Evolutionary conservation across 2,797 vertebrate genomes (phyloP).

Genomic region (Tenualosa thibaudeaui): DNA sequence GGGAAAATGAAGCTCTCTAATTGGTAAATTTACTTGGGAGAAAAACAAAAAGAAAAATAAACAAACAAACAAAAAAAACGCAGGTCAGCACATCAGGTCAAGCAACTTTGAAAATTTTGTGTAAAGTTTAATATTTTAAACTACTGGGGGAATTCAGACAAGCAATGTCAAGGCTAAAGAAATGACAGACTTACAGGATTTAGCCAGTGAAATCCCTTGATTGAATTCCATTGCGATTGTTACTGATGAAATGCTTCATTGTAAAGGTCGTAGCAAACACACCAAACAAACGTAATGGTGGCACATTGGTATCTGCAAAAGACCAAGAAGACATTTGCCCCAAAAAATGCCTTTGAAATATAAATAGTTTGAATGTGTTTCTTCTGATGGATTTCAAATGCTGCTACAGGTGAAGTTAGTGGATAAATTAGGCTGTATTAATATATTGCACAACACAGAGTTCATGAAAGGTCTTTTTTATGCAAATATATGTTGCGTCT

Average conservation of each 20-base stretch:
- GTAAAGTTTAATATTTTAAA: conserved; percentile 1
- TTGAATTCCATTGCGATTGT: neutral
- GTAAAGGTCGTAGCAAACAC: neutral
- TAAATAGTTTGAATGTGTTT: conserved; percentile 4
- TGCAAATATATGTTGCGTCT: conserved; percentile 20
- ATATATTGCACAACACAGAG: conserved; percentile 25
- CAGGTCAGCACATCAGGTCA: conserved; percentile 41
- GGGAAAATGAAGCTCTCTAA: conserved; percentile 54
- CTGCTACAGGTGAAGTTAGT: conserved; percentile 23
- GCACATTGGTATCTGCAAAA: conserved; percentile 42
- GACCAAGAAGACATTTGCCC: neutral
- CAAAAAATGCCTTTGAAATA: neutral
- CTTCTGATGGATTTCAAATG: neutral
- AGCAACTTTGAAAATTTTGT: neutral
- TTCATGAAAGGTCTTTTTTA: conserved; percentile 23
- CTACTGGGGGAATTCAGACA: neutral
- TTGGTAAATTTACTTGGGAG: conserved; percentile 41
- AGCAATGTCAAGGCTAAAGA: neutral
- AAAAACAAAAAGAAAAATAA: conserved; percentile 9
- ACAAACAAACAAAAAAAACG: neutral
- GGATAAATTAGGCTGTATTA: conserved; percentile 20
- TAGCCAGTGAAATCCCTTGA: neutral
- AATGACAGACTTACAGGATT: neutral
- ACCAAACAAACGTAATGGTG: conserved; percentile 35
- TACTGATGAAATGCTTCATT: neutral